Evolutionary conservation across 2,888 invertebrate species (phyloP), one percentile per base, ranked within the genome.

Genomic region (Epirrhoe alternata): DNA sequence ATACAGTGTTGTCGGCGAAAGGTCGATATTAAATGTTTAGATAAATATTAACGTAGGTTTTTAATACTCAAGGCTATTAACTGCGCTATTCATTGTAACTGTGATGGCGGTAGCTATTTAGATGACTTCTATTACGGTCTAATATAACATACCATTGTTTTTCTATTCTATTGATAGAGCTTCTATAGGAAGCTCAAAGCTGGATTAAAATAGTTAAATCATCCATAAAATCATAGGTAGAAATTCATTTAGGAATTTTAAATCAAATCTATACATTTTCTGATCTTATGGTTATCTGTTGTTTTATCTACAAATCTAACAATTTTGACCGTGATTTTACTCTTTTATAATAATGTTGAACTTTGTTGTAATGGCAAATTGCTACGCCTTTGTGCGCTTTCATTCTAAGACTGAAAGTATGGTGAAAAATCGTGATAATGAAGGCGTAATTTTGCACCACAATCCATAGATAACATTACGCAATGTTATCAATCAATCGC

Each of bases 401-500:
- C 75, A 74, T 75, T 77, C 74, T 60, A 77, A 77, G 79, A 77
- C 78, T 79, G 78, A 76, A 78, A 75, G 75, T 75, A 69, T 69
- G 68, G 67, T 64, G 57, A 59, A 58, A 24, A 58, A 57, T 56
- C 56, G 56, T 10, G 52, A 24, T 60, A 24, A 52, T 30, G n/a
- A 16, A 31, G 54, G 54, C 33, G 42, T 17, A 12, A 16, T 47
- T 54, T 49, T 49, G 12, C 49, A 55, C 33, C 31, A 16, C 33
- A 31, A 8, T 24, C 38, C 5, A 5, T 14, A 47, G 16, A 47
- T 6, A 47, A 47, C 4, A 6, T 14, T 1, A 12, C 38, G 12
- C 38, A 42, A 42, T 38, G 12, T 42, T 42, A 42, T 12, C 4
- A 42, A 42, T 42, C 12, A 42, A 5, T 12, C 33, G 24, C 24